These are phyloP conservation scores for Anagrus nilaparvatae DNA, from an alignment of 1,140 invertebrate genomes.

Conservation along the genomic window DNA sequence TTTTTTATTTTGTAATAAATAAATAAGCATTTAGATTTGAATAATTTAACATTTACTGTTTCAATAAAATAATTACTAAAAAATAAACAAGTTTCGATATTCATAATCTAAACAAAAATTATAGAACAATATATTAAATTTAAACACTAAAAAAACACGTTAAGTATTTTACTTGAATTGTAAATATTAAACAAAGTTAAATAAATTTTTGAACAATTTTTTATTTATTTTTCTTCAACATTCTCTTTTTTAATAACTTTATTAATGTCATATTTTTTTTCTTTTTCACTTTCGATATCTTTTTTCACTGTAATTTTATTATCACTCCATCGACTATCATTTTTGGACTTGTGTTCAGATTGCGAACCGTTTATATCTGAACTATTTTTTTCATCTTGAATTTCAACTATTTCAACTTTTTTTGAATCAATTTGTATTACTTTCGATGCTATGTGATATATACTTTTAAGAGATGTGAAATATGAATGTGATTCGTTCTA, in stretches of 20 bases:
- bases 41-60: too few relatives aligned
- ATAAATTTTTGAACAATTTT: constrained; percentile 20
- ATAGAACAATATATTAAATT: too few relatives aligned
- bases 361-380: constrained; percentile 37
- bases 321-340: constrained; percentile 40
- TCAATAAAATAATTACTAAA: too few relatives aligned
- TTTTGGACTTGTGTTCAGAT: constrained; percentile 34
- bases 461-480: constrained; percentile 34
- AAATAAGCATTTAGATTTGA: too few relatives aligned
- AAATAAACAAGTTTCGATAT: too few relatives aligned
- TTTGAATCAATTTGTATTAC: constrained; percentile 34
- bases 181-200: constrained; percentile 10
- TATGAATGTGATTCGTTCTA: constrained; percentile 37
- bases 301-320: constrained; percentile 33
- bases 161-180: too few relatives aligned
- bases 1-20: too few relatives aligned
- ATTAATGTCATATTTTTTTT: constrained; percentile 36
- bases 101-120: too few relatives aligned
- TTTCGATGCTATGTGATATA: constrained; percentile 36
- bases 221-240: constrained; percentile 24
- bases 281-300: constrained; percentile 32
- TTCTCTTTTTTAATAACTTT: constrained; percentile 30
- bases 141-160: too few relatives aligned
- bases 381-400: constrained; percentile 35
- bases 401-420: constrained; percentile 39